A percentile compares a stretch with the other conserved stretches of the same genome.
These are phyloP conservation scores for Procambarus virginalis DNA, from an alignment of 1,140 invertebrate species.

Conservation along the genomic window DNA sequence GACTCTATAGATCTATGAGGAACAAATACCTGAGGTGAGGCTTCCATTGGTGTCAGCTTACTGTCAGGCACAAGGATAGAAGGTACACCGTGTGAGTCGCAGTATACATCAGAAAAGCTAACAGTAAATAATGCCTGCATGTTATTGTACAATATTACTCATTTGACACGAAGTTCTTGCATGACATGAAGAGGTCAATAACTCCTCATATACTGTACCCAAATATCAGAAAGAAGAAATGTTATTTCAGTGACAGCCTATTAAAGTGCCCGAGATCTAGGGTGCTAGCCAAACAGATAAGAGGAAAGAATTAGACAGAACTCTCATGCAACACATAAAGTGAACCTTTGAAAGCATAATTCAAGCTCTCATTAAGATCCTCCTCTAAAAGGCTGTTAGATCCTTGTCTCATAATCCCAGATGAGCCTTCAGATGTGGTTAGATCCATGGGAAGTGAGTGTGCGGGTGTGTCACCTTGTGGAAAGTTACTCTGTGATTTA, in stretches of 20 bases:
- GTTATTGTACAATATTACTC: conserved; percentile 3
- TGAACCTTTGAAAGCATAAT: conserved; percentile 11
- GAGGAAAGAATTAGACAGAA: conserved; percentile 25
- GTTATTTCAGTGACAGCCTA: background rate
- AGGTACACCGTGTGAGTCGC: conserved; percentile 6
- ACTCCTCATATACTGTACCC: background rate
- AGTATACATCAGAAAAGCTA: background rate
- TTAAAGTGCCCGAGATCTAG: background rate
- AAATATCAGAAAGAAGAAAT: background rate
- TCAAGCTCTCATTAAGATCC: background rate
- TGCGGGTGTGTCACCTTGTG: background rate
- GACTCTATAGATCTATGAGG: background rate
- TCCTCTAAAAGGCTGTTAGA: background rate
- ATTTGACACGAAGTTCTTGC: background rate
- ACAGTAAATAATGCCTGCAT: conserved; percentile 8
- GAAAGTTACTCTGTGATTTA: background rate
- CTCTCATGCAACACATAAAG: conserved; percentile 34
- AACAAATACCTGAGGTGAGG: conserved; percentile 21
- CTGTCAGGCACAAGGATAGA: conserved; percentile 29
- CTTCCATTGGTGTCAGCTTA: conserved; percentile 33
- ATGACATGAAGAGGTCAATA: background rate
- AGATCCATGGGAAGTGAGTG: background rate
- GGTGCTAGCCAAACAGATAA: background rate
- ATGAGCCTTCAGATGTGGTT: conserved; percentile 14
- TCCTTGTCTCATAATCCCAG: background rate